Evolutionary conservation across 2,113 vertebrate species (phyloP).

Genomic region (Donacobius atricapilla): DNA sequence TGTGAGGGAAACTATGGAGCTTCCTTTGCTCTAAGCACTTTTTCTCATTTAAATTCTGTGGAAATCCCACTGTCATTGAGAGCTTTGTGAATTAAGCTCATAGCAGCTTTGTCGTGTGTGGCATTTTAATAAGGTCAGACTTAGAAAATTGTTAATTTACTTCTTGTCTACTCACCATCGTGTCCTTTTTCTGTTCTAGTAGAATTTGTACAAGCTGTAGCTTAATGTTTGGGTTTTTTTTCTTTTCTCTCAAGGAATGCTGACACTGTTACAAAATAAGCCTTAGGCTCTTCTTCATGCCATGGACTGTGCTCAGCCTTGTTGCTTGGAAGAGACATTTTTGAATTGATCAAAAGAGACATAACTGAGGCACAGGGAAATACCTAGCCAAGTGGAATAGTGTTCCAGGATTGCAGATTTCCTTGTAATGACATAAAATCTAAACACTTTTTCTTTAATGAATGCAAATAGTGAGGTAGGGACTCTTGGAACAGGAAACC

Average conservation of each 20-base stretch:
- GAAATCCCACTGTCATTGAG: constrained; percentile 19
- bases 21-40: not conserved
- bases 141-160: constrained; percentile 34
- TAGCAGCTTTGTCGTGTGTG: constrained; percentile 3
- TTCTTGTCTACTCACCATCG: not conserved
- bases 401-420: not conserved
- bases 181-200: not conserved
- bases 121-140: constrained; percentile 63
- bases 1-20: not conserved
- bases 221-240: not conserved
- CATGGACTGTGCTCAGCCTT: not conserved
- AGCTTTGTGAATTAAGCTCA: constrained; percentile 47
- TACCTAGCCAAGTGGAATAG: not conserved
- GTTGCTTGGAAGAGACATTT: not conserved
- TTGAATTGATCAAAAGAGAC: not conserved
- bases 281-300: not conserved
- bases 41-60: constrained; percentile 61
- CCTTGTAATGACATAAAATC: not conserved
- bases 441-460: not conserved
- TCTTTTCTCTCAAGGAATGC: not conserved
- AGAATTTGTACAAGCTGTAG: constrained; percentile 6
- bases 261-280: constrained; percentile 28
- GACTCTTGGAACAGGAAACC: not conserved
- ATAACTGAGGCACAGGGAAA: not conserved
- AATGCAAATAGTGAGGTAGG: not conserved